Percentiles rank a stretch among this genome's conserved stretches.
These are phyloP conservation scores for Odontocolon sp. DNA, from an alignment of 2,888 invertebrate genomes.

Conservation along the genomic window DNA sequence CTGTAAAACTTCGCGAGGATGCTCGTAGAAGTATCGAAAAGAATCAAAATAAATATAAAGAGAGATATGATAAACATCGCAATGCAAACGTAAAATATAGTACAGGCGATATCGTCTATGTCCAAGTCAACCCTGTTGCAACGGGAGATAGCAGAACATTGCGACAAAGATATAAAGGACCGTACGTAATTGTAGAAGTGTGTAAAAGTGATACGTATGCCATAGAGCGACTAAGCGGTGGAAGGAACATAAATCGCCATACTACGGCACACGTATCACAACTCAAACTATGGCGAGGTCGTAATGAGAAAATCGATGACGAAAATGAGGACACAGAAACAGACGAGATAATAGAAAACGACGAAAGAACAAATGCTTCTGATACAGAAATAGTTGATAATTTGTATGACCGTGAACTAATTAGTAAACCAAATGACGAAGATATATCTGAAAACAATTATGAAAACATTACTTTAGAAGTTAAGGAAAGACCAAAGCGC, in stretches of 20 bases:
- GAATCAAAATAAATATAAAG: conserved; percentile 8
- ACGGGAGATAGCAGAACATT: conserved; percentile 47
- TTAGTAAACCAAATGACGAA: no score
- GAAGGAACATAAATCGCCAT: background rate
- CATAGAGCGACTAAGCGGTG: background rate
- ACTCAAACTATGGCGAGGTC: conserved; percentile 22
- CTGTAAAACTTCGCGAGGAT: conserved; percentile 9
- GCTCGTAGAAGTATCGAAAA: background rate
- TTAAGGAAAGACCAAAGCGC: no score
- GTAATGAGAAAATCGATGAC: conserved; percentile 1
- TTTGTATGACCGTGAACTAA: no score
- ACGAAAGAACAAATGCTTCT: background rate
- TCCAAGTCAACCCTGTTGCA: background rate
- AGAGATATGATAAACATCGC: no score
- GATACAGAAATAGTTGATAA: no score
- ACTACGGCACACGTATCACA: conserved; percentile 19
- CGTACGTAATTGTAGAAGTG: background rate
- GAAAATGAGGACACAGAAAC: background rate
- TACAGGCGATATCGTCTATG: conserved; percentile 35
- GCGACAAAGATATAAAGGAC: conserved; percentile 26
- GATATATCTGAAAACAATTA: no score
- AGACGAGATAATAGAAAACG: background rate
- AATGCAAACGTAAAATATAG: conserved; percentile 15
- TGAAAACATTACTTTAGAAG: no score
- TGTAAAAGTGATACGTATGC: conserved; percentile 2